Conservation (phyloP, 64 coral and sea anemone genomes). For the Acropora yongei region DNA sequence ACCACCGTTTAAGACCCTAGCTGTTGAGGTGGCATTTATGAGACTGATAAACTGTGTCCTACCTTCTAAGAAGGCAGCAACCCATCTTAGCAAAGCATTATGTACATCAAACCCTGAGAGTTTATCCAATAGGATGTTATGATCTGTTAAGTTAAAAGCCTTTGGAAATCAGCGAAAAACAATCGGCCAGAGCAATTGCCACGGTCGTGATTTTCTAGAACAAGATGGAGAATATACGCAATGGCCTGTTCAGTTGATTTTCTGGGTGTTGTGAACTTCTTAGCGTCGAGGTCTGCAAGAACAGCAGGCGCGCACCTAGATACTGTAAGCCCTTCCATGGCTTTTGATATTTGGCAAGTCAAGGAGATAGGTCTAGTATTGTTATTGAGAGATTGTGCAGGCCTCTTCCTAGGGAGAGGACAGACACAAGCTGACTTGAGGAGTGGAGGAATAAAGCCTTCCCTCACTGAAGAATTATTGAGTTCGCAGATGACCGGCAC, state of each 20-base stretch:
- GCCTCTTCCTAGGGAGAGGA: neutral
- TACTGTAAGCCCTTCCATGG: neutral
- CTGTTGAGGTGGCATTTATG: neutral
- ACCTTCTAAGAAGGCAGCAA: neutral
- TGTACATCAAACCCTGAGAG: neutral
- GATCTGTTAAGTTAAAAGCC: slow-evolving; percentile 4
- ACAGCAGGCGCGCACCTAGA: neutral
- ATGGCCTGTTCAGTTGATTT: neutral
- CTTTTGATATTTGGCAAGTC: neutral
- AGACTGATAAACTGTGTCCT: slow-evolving; percentile 1
- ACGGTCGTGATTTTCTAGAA: neutral
- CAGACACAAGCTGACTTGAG: neutral
- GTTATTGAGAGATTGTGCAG: neutral
- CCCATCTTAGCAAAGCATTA: too few relatives aligned
- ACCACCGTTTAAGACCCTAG: too few relatives aligned
- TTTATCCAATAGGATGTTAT: neutral
- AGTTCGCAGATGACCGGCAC: too few relatives aligned
- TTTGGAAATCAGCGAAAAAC: neutral
- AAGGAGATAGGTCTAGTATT: neutral
- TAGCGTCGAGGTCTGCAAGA: neutral
- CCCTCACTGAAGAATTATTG: too few relatives aligned
- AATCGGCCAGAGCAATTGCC: neutral
- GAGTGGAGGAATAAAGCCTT: too few relatives aligned
- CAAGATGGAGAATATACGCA: neutral
- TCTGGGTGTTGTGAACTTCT: neutral